Base-by-base conservation (phyloP, 1,140 invertebrate species). In the Bactericera cockerelli region DNA sequence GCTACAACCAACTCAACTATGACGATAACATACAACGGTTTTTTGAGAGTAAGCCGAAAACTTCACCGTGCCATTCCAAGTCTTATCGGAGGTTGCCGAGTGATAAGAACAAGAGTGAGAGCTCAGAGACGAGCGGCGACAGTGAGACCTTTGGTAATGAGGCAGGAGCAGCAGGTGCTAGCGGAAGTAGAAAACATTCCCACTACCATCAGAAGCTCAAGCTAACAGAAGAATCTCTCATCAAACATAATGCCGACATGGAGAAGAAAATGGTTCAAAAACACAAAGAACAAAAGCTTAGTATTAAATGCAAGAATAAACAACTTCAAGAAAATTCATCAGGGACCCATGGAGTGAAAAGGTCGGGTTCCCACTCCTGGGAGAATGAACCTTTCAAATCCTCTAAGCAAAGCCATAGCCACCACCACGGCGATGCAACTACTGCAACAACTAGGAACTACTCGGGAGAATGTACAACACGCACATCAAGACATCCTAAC, bases 1-100 rank as follows among this genome's bases (percentile, higher is more conserved):
- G 84, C 65, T 91, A 90, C 72, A 87, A 83, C 68, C 86, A 91
- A 67, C 74, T 91, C 4, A 91, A 90, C 72, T 91, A 89, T 68
- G 86, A 87, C 67, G 86, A 91, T 68, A 92, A 86, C 66, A 78
- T 93, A 38, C 79, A 87, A 69, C 78, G 73, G 72, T 74, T 65
- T 36, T 42, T 58, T 42, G 10, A 11, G 22, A 49, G 86, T 69
- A 82, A 88, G 66, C 82, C 84, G 1, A 78, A 81, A 61, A 81
- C 79, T 1, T 77, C 75, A 1, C 42, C 42, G n/a, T 10, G 42
- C 19, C 42, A 49, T 49, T 49, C 42, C n/a, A 49, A 49, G 22
- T 49, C 42, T n/a, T 6, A 61, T n/a, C 62, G 60, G 4, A 69
- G 67, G 57, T 68, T 68, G 4, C 14, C 28, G 16, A 62, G 57